These are phyloP conservation scores for Porites australiensis DNA, from an alignment of 64 coral and sea anemone species.

Conservation along the genomic window DNA sequence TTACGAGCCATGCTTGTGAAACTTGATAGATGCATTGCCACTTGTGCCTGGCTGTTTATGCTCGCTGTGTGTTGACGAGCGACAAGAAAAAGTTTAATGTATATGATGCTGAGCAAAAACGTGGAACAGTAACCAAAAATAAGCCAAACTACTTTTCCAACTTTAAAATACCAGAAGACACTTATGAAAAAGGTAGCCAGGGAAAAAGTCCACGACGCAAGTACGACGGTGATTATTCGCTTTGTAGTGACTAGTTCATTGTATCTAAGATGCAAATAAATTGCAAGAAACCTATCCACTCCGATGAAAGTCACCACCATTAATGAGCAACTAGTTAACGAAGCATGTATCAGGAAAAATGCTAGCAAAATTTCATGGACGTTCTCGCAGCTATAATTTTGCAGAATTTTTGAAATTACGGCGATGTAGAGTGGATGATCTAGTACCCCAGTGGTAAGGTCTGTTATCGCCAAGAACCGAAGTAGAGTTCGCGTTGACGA, in stretches of 20 bases:
- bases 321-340: not conserved
- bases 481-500: not conserved
- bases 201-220: not conserved
- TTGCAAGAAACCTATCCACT: slow-evolving; percentile 29
- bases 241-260: slow-evolving; percentile 19
- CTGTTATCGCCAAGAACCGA: not conserved
- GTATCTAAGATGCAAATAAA: slow-evolving; percentile 18
- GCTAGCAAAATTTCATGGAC: not conserved
- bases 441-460: not conserved
- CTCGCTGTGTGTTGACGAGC: slow-evolving; percentile 12
- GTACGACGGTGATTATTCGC: not conserved
- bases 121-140: not conserved
- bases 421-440: slow-evolving; percentile 18
- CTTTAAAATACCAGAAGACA: not conserved
- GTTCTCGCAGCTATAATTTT: slow-evolving; percentile 1
- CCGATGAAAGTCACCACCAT: not conserved
- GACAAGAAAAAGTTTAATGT: not conserved
- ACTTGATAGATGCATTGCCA: not conserved
- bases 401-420: not conserved
- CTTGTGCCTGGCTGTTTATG: slow-evolving; percentile 19
- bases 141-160: not conserved
- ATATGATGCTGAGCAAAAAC: slow-evolving; percentile 13
- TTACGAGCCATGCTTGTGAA: not conserved
- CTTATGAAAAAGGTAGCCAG: not conserved
- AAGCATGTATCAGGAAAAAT: not conserved